Evolutionary conservation across 2,797 vertebrate genomes (phyloP), one percentile per base, ranked within the genome.

Genomic region (Cirrhinus mrigala): DNA sequence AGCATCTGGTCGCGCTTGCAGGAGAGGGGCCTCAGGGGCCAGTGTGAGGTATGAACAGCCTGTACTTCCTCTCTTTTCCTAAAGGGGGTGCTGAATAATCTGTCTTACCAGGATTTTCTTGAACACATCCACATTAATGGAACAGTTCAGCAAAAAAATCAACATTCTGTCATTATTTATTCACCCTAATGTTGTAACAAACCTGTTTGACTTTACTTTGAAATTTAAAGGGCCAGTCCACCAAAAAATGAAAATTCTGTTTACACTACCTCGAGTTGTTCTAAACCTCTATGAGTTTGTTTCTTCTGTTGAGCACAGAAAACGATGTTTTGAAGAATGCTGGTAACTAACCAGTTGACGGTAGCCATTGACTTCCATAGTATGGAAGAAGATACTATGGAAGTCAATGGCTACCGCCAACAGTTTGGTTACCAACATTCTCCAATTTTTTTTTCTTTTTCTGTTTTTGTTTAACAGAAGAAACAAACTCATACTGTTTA

Each of bases 1-100:
- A 99, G 98, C 93, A 98, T 99, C 93, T 99, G 98, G 98, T 99
- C 98, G 48, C 94, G 98, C 3, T 95, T 99, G 86, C 97, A 98
- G 93, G 98, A 99, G 93, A 92, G 97, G 62, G 98, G 98, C 2
- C 95, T 99, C 48, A 95, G 96, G 85, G 95, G 95, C 89, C 97
- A 97, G 93, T 99, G 98, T 40, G 97, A 98, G 97, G 98, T 99
- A 94, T n/a, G 69, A 7, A 14, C 27, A 27, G 71, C 22, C 1
- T 16, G 70, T 40, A 82, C 24, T 54, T n/a, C 29, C 64, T 60
- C 20, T 37, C 14, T 18, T 44, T 54, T 77, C 70, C 50, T 6
- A 33, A 75, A 74, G 58, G 16, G 46, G 81, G 58, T 58, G 6
- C 69, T 56, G 22, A 46, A 3, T 60, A 62, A 46, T 60, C 56